Evolutionary conservation across 2,888 invertebrate genomes (phyloP).

Genomic region (Folsomia manolachei): DNA sequence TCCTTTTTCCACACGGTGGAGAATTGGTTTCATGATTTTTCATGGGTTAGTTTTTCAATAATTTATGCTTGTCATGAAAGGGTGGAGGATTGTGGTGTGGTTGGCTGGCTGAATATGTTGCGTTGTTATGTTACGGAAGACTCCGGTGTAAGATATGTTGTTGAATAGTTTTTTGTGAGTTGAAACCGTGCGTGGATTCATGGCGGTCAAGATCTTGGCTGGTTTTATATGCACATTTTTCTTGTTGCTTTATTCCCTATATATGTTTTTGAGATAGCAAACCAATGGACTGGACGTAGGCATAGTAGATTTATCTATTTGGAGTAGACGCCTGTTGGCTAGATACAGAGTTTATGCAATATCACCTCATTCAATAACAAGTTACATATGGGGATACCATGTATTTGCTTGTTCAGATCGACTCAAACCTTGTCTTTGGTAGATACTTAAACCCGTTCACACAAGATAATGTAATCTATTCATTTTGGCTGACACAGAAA

Average conservation of each 20-base stretch:
- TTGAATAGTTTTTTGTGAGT: neutral
- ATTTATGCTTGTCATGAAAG: constrained; percentile 12
- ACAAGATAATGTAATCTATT: constrained; percentile 7
- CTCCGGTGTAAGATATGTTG: neutral
- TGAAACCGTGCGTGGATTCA: neutral
- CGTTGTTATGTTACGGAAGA: neutral
- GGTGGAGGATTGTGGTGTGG: neutral
- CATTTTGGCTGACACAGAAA: constrained; percentile 13
- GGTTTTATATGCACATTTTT: neutral
- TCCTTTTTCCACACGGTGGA: neutral
- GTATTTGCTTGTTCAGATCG: no score
- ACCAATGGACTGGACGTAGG: no score
- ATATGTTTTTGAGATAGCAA: neutral
- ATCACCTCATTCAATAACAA: no score
- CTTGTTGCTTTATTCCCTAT: neutral
- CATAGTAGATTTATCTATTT: no score
- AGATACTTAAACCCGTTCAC: constrained; percentile 12
- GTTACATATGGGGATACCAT: no score
- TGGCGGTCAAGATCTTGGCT: constrained; percentile 12
- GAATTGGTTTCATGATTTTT: constrained; percentile 17
- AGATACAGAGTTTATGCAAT: no score
- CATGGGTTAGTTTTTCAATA: constrained; percentile 12
- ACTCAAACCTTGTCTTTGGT: constrained; percentile 5
- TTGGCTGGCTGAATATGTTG: neutral
- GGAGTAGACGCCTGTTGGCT: no score